phyloP scores from a whole-genome alignment of 2,888 invertebrate genomes.

The Phorcus lineatus region DNA sequence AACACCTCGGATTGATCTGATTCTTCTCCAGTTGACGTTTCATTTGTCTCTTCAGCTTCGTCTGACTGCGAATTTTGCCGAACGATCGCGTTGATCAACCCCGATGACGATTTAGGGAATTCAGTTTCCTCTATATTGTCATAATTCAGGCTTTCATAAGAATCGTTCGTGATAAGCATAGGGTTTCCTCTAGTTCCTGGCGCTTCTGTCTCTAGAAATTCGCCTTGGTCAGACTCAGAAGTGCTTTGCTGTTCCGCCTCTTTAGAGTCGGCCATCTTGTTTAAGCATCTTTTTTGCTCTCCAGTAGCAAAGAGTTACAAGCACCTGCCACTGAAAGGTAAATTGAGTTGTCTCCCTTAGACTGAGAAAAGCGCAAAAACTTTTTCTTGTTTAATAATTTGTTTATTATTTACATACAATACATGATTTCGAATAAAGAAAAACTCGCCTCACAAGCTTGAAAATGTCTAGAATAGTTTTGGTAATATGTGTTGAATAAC shows the following conservation, averaged over 20 bases:
- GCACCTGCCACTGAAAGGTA: neutral
- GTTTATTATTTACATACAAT: no score
- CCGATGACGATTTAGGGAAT: slow-evolving; percentile 29
- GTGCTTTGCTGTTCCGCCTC: slow-evolving; percentile 63
- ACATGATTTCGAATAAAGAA: no score
- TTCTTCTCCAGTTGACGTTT: slow-evolving; percentile 43
- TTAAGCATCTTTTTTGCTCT: neutral
- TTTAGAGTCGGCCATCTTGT: slow-evolving; percentile 60
- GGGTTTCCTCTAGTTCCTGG: slow-evolving; percentile 82
- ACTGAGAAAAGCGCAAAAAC: no score
- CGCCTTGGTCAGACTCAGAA: slow-evolving; percentile 55
- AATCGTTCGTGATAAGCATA: slow-evolving; percentile 80
- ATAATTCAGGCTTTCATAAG: slow-evolving; percentile 69
- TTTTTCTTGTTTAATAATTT: no score
- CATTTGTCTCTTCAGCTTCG: slow-evolving; percentile 52
- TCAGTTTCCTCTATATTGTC: slow-evolving; percentile 43
- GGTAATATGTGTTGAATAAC: no score
- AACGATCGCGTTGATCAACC: slow-evolving; percentile 53
- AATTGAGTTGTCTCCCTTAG: neutral
- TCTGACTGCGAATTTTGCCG: slow-evolving; percentile 47
- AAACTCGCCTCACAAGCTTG: no score
- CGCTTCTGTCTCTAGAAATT: slow-evolving; percentile 62
- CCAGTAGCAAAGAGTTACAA: neutral
- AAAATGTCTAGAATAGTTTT: no score
- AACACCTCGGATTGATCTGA: slow-evolving; percentile 40